Evolutionary conservation across 1,140 invertebrate genomes (phyloP), one percentile per base, ranked within the genome.

Genomic region (roundworm (Caenorhabditis elegans)): DNA sequence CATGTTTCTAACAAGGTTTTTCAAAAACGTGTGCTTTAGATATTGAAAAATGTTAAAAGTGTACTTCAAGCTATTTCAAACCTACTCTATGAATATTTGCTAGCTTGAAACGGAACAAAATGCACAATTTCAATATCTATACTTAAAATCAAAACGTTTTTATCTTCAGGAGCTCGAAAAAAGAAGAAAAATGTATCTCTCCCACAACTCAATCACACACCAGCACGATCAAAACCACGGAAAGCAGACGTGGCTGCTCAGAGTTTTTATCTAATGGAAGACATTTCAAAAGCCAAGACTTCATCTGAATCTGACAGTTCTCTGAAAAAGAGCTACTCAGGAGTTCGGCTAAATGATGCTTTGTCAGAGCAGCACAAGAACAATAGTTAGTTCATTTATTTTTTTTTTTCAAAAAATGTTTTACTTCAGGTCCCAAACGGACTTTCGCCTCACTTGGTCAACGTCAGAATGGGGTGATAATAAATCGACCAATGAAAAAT

Each of bases 401-500:
- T 43, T 8, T 22, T 10, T 17, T 22, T 8, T 28, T 13, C 60
- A 70, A 19, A 0, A 13, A 24, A 39, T 0, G 4, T 43, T 43
- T 22, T 17, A 22, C 13, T 39, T 28, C 60, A 70, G 60, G 60
- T 10, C 31, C 60, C 8, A 53, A 65, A 60, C 80, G 80, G 15
- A 81, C 80, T 51, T 81, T 81, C 49, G 80, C 80, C 48, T 48
- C 65, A 46, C 60, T 81, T 43, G 80, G 60, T 31, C 15, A 36
- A 34, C 80, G 80, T 15, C 80, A 81, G 51, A 81, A 81, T 19
- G 80, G 80, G 24, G 70, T 77, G 60, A 81, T 81, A 39, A 76
- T 81, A 43, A 81, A 81, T 76, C 49, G 48, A 36, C 76, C 76
- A 34, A 15, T 77, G 28, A 77, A 77, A 49, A 51, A 77, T 77